phyloP scores from a whole-genome alignment of 2,797 vertebrate genomes.

The Myotis planiceps region DNA sequence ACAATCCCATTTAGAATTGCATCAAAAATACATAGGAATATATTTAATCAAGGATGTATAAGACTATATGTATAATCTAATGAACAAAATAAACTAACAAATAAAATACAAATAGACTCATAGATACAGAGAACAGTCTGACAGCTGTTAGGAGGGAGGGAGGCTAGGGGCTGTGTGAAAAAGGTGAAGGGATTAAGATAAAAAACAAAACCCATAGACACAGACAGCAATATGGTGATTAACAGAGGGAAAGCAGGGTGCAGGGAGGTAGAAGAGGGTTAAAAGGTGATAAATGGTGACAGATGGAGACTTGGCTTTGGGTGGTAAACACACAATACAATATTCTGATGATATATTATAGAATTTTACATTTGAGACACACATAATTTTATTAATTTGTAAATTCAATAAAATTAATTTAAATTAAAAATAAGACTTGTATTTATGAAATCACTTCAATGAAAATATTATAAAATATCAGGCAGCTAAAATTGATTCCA shows the following conservation, averaged over 20 bases:
- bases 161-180: background rate
- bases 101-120: background rate
- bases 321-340: background rate
- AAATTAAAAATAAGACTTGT: background rate
- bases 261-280: background rate
- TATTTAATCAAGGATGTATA: background rate
- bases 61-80: background rate
- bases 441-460: conserved; percentile 56
- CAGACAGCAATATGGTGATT: background rate
- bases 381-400: background rate
- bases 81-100: background rate
- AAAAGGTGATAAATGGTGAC: background rate
- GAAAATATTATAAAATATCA: conserved; percentile 20
- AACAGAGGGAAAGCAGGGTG: background rate
- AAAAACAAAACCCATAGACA: background rate
- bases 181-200: background rate
- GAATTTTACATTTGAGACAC: background rate
- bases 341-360: background rate
- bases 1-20: background rate
- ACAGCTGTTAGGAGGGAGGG: background rate
- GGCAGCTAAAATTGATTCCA: background rate
- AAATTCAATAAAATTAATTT: background rate
- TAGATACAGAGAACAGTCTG: background rate
- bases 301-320: background rate
- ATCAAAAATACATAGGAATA: background rate